phyloP scores from a whole-genome alignment of 2,888 invertebrate genomes.

The Diaphora mendica region DNA sequence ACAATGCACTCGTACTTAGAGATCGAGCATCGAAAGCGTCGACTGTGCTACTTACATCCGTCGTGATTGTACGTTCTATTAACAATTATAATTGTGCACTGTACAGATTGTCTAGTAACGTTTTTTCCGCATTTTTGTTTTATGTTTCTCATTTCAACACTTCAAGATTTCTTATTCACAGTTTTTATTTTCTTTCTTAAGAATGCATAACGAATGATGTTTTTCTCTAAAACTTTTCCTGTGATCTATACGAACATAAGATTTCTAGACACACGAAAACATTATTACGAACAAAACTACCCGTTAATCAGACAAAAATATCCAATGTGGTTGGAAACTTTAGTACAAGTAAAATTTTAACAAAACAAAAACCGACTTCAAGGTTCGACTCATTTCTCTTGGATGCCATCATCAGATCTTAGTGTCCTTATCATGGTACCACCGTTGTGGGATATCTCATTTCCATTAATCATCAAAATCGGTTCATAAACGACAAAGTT shows the following conservation, averaged over 20 bases:
- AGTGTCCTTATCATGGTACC: too few relatives aligned
- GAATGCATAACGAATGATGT: background rate
- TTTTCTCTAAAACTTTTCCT: background rate
- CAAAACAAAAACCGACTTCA: too few relatives aligned
- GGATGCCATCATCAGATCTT: too few relatives aligned
- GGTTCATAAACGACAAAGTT: too few relatives aligned
- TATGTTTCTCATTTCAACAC: constrained; percentile 16
- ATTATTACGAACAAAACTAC: background rate
- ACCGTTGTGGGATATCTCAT: too few relatives aligned
- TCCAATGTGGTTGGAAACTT: background rate
- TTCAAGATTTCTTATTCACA: background rate
- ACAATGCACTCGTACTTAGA: constrained; percentile 85
- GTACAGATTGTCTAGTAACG: constrained; percentile 65
- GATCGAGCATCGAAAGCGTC: constrained; percentile 76
- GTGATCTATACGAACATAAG: background rate
- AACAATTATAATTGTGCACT: constrained; percentile 71
- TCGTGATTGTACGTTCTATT: constrained; percentile 77
- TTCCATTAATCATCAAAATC: too few relatives aligned
- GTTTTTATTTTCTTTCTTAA: background rate
- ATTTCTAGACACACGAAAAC: background rate
- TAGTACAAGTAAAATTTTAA: too few relatives aligned
- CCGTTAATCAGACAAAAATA: background rate
- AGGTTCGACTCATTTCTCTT: too few relatives aligned
- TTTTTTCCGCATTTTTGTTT: constrained; percentile 38
- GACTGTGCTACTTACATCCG: constrained; percentile 77